Conservation (phyloP, 2,113 vertebrate genomes). For the Sylvicapra grimmia region DNA sequence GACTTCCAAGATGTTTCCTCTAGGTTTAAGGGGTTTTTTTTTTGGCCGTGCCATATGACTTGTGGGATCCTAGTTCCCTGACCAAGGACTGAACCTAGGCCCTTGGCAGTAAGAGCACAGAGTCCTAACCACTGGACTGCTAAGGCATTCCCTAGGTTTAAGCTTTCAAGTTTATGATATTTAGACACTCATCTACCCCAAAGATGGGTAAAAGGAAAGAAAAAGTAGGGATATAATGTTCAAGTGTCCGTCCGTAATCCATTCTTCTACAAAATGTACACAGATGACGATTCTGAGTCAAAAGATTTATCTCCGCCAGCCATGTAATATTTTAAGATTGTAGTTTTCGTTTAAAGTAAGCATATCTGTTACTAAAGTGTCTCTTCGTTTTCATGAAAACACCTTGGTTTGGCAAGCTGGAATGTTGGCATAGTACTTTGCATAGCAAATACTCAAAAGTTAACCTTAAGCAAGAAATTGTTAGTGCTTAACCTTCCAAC, state of each 20-base stretch:
- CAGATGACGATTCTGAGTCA: not conserved
- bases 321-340: constrained; percentile 4
- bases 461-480: not conserved
- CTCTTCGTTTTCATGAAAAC: constrained; percentile 40
- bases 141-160: not conserved
- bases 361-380: not conserved
- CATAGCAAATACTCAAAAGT: not conserved
- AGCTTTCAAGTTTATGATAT: not conserved
- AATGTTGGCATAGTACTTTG: not conserved
- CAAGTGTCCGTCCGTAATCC: not conserved
- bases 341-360: constrained; percentile 40
- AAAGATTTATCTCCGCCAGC: not conserved
- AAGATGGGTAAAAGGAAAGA: not conserved
- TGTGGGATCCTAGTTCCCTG: not conserved
- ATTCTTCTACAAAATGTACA: not conserved
- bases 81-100: not conserved
- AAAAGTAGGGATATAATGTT: not conserved
- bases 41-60: not conserved
- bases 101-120: not conserved
- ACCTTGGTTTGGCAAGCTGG: not conserved
- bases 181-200: not conserved
- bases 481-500: not conserved
- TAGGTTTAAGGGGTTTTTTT: not conserved
- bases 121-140: not conserved
- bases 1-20: not conserved